Evolutionary conservation across 2,888 invertebrate genomes (phyloP), one percentile per base, ranked within the genome.

Genomic region (Agapostemon virescens): DNA sequence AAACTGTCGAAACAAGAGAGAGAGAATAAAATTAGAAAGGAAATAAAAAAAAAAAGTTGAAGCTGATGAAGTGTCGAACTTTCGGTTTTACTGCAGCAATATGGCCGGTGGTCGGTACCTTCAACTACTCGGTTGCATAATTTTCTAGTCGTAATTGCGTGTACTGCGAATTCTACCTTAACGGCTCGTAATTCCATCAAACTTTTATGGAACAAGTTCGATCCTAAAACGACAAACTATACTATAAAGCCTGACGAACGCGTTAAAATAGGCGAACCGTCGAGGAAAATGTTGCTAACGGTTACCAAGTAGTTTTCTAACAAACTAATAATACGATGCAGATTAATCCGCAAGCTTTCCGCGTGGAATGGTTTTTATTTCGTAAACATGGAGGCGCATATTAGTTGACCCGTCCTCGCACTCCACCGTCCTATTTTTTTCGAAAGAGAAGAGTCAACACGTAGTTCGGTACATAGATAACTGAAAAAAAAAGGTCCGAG

Each of bases 31-130:
- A 61, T 61, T 33, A 55, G 58, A 30, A 33, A 61, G 7, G 20
- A 20, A 33, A 61, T 61, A 61, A 61, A 61, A 33, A 30, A 61
- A 61, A 61, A 33, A 30, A 61, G 58, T 61, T 61, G 30, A 20
- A 33, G 30, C 58, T 61, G 58, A 61, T 61, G 58, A 61, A 30
- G 58, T 33, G 58, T 33, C 7, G 58, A 61, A 61, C 58, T 61
- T 61, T 9, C 30, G 33, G 30, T 20, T 61, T 61, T 61, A 61
- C 58, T 7, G 58, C 20, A 2, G 33, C 20, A 33, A 61, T 61
- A 61, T 61, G 30, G 55, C 26, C 2, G 55, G 26, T 26, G 55
- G 26, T 26, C 55, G 15, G 26, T 9, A 0, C 7, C 2, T 61
- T 20, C 17, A 61, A 9, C 58, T 33, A 20, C 58, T 61, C 20